Base-by-base conservation (phyloP, 2,888 invertebrate genomes). In the Ormyrus nitidulus region DNA sequence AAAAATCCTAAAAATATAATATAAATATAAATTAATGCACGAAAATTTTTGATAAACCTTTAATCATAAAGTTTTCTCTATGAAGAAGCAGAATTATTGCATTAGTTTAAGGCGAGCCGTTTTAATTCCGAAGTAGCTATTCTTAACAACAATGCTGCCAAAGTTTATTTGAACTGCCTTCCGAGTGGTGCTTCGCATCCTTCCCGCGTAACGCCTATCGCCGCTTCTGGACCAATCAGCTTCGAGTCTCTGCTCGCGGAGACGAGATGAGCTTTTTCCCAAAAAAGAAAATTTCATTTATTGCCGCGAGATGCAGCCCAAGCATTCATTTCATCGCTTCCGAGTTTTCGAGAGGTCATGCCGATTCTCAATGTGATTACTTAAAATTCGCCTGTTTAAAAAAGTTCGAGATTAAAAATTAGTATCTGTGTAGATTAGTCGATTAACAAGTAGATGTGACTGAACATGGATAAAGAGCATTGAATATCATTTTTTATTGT, bases 121-220 rank as follows among this genome's bases (percentile, higher is more conserved):
- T 54, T 54, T 68, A 51, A 59, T 71, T 66, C 44, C 44, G 44
- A 58, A 10, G n/a, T 46, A 51, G 70, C 78, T 81, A 78, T 78
- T 78, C 72, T 78, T 78, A 71, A 73, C 77, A 86, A 85, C 84
- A 86, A 85, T 86, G 84, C 84, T 81, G 78, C 68, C 77, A 73
- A 64, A 84, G 84, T 85, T 87, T 88, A 85, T 87, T 88, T 87
- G 84, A 80, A 76, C 85, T 85, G 85, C 84, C 84, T 54, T 48
- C 46, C 59, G 49, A 34, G 46, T 85, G 83, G 83, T 85, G 86
- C 84, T 80, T 76, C 81, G 83, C 79, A 77, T 77, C 85, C 84
- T 76, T 72, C 11, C n/a, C 10, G 69, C 79, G 87, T 84, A 85
- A 87, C 88, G 89, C 89, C 89, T 85, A 84, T 85, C 77, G 53